Base-by-base conservation (phyloP, 2,888 invertebrate species). In the Digitonthophagus gazella region DNA sequence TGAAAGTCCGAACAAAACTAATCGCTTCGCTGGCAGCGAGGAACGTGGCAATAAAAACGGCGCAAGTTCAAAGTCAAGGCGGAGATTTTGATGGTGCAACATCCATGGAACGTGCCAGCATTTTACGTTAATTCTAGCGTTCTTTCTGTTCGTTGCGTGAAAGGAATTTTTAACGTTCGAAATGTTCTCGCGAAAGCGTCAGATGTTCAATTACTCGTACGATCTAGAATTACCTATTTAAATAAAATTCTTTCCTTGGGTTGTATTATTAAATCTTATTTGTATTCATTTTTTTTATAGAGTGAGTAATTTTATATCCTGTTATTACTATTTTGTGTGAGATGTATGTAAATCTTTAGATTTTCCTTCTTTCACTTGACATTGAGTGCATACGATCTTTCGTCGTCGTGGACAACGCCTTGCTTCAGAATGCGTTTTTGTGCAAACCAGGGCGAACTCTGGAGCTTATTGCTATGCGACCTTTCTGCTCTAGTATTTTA, bases 281-380 rank as follows among this genome's bases (percentile, higher is more conserved):
- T n/a, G n/a, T n/a, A 44, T 8, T 11, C 28, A 44, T 44, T 44
- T 44, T 44, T 44, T 6, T 44, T 44, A 8, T 44, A 2, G 28
- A 44, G 11, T 44, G 11, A 8, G 11, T 44, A 2, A 44, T 44
- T 44, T 1, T 44, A 6, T 44, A 44, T 44, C 28, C 28, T 44
- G 28, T 44, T 44, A 44, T 44, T 44, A 11, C 6, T 44, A 44
- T 44, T 44, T 11, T 8, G 3, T 44, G 11, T 3, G 28, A 8
- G 28, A 44, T 44, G 28, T 44, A 44, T 44, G 28, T 44, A 14
- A 20, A 63, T 64, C 20, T 55, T 63, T 11, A 15, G 20, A 56
- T 56, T 28, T 65, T 69, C 28, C 69, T 55, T 69, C 67, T 67
- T 69, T 69, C 69, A 69, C 69, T 67, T 66, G 67, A 67, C 69